Base-by-base conservation (phyloP, 2,797 vertebrate species). In the Bradypodion ventrale region DNA sequence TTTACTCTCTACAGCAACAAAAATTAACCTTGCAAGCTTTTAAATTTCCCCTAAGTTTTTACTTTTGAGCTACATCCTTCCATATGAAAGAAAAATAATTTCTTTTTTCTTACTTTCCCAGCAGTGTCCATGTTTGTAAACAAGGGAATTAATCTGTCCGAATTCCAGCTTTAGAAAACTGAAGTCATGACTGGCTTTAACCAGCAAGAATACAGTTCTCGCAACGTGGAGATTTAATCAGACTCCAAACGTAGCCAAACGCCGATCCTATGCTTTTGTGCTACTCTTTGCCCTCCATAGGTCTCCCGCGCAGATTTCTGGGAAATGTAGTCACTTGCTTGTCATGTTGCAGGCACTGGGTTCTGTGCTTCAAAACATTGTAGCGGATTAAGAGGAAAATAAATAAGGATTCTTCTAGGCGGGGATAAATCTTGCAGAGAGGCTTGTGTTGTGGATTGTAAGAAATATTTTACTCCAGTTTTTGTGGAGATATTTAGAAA, bases 91-190 rank as follows among this genome's bases (percentile, higher is more conserved):
- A 68, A 7, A 77, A 59, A 19, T 5, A 2, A n/a, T 5, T 44
- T 23, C 4, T 25, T 40, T 59, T 37, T 74, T 32, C 85, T 87
- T 87, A 87, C 85, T 87, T 87, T 83, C 46, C 85, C 85, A 62
- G 70, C 35, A 46, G 81, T 83, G 8, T 68, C 75, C 85, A 87
- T 87, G 19, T 37, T 42, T 73, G 56, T 56, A 42, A 44, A 69
- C 1, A 44, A 59, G 5, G 9, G 15, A 74, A 74, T 75, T 25
- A 13, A 23, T 9, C 37, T 19, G 6, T 5, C 37, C 10, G 21
- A 68, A 8, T 46, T 21, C 16, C 25, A 21, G 37, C 15, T n/a
- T 76, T 40, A 21, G 16, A 42, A 85, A 40, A 37, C 0, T 12
- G 21, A 63, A 73, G 25, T 9, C 75, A 75, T 4, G 1, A 7